phyloP scores from a whole-genome alignment of 2,888 invertebrate genomes.

The Ptilodon capucinus region DNA sequence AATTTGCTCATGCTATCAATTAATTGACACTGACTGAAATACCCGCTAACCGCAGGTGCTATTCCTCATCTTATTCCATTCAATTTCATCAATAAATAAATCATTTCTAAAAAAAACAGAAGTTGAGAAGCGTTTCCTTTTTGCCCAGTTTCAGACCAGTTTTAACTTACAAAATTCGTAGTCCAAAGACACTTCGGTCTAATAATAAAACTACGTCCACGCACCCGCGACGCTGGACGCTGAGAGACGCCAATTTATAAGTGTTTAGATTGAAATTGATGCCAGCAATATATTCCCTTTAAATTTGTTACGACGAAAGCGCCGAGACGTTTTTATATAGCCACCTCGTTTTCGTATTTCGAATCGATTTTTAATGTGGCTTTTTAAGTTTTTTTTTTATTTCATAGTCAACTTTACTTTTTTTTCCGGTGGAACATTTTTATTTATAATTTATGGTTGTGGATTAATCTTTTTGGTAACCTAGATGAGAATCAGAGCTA shows the following conservation, averaged over 20 bases:
- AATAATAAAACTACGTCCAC: neutral
- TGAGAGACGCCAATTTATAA: slow-evolving; percentile 81
- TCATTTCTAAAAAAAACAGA: too few species aligned
- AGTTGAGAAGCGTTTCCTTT: too few species aligned
- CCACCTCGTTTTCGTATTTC: slow-evolving; percentile 58
- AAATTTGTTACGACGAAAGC: slow-evolving; percentile 78
- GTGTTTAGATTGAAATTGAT: slow-evolving; percentile 81
- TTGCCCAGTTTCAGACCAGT: too few species aligned
- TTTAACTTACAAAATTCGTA: too few species aligned
- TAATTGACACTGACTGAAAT: too few species aligned
- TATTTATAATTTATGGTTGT: too few species aligned
- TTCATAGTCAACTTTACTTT: slow-evolving; percentile 17
- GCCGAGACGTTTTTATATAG: slow-evolving; percentile 62
- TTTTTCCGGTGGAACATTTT: slow-evolving; percentile 18
- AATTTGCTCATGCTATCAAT: too few species aligned
- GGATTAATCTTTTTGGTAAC: neutral
- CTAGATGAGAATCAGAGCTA: too few species aligned
- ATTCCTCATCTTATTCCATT: too few species aligned
- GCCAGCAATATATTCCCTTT: slow-evolving; percentile 74
- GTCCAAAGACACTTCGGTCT: neutral
- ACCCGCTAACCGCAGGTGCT: too few species aligned
- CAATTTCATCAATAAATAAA: too few species aligned
- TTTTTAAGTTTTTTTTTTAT: slow-evolving; percentile 20
- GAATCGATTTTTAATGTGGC: slow-evolving; percentile 66
- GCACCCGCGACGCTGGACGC: slow-evolving; percentile 49